These are phyloP conservation scores for Zonitis immaculata DNA, from an alignment of 2,888 invertebrate species.

Conservation along the genomic window DNA sequence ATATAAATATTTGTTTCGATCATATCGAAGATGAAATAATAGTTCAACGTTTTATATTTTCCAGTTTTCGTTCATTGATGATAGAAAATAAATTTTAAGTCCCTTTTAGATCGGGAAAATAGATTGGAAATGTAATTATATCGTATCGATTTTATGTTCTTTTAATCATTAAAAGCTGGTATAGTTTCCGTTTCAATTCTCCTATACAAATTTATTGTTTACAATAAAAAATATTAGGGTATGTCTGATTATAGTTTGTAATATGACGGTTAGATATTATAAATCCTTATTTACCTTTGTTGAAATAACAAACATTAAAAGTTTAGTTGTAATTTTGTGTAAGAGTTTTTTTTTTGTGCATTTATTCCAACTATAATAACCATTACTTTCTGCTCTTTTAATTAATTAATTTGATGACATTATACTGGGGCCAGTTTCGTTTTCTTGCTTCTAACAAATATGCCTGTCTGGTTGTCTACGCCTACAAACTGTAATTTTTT, in stretches of 20 bases:
- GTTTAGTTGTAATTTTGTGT: constrained; percentile 41
- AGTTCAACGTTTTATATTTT: constrained; percentile 14
- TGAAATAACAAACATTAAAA: constrained; percentile 39
- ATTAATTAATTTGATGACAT: constrained; percentile 39
- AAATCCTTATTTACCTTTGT: constrained; percentile 35
- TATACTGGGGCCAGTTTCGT: constrained; percentile 30
- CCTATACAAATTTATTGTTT: neutral
- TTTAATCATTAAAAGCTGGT: neutral
- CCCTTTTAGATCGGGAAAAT: no score
- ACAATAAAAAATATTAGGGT: neutral
- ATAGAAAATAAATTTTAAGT: no score
- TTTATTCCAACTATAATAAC: no score
- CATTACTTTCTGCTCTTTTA: constrained; percentile 28
- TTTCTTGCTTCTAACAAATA: constrained; percentile 31
- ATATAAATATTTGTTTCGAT: no score
- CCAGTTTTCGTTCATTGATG: no score
- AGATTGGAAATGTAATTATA: neutral
- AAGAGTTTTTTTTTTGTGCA: constrained; percentile 36
- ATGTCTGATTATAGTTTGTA: neutral
- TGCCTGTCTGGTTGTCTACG: constrained; percentile 26
- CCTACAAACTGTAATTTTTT: constrained; percentile 23
- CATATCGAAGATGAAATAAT: neutral
- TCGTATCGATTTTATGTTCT: neutral
- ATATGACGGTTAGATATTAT: constrained; percentile 24
- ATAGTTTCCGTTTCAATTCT: neutral